Evolutionary conservation across 2,797 vertebrate genomes (phyloP), one percentile per base, ranked within the genome.

Genomic region (Coreius guichenoti): DNA sequence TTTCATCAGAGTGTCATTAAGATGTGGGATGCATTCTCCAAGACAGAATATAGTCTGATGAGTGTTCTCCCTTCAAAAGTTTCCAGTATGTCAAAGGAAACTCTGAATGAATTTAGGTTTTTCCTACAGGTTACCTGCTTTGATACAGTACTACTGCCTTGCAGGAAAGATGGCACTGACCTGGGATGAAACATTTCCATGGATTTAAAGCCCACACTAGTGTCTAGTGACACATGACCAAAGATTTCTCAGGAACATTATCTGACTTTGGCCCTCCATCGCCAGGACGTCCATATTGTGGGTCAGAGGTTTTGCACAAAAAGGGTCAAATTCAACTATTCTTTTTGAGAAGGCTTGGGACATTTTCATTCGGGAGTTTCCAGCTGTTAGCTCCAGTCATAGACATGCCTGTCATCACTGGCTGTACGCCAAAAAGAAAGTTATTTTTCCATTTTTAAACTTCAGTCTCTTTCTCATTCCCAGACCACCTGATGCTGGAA

Each of bases 401-500:
- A 69, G 69, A 80, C 45, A 83, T 33, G 69, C 79, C 67, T 36
- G 73, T 78, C 43, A 54, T 47, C 16, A 51, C 73, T 79, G 29
- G 68, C 76, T 73, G 14, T 21, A 49, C 12, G 45, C 51, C 72
- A 83, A 75, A 83, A 83, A 51, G 23, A 75, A 65, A 73, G 39
- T n/a, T 65, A 16, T 31, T 82, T 70, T 80, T 75, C 17, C 69
- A 31, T 81, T 51, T 83, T 83, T 43, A 51, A 83, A 51, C 23
- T 43, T 7, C 8, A 19, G 33, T 43, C 39, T 43, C 29, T 6
- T 39, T 85, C 43, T 70, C 61, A 31, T 73, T 83, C 56, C 31
- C 73, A 68, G 56, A 77, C 39, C 80, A 81, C 80, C 33, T 89
- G 80, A 73, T 76, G 36, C 75, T 83, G 49, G 49, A 80, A 4